phyloP scores from a whole-genome alignment of 2,113 vertebrate genomes.

The Phalacrocorax aristotelis region DNA sequence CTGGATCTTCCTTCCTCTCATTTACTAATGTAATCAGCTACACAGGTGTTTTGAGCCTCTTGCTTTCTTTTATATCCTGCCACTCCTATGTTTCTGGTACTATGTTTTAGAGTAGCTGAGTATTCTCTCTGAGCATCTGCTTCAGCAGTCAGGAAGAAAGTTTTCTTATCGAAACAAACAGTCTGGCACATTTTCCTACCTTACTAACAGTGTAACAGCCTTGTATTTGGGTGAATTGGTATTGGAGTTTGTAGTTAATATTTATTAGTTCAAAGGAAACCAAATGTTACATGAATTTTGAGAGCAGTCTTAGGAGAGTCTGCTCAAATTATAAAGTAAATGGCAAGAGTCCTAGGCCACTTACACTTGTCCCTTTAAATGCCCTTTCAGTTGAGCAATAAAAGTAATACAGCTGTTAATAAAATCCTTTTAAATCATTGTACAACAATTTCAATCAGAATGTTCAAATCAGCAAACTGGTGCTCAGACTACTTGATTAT shows the following conservation, averaged over 20 bases:
- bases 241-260: not conserved
- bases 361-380: not conserved
- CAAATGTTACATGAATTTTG: not conserved
- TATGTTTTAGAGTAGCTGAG: not conserved
- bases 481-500: not conserved
- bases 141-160: not conserved
- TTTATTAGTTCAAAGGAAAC: not conserved
- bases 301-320: not conserved
- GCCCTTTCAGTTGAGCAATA: not conserved
- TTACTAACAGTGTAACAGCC: not conserved
- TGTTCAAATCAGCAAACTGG: not conserved
- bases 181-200: not conserved
- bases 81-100: not conserved
- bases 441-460: not conserved
- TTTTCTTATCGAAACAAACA: not conserved
- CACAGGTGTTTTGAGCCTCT: not conserved
- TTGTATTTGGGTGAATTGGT: not conserved
- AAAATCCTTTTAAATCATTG: constrained; percentile 1
- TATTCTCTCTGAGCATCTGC: not conserved
- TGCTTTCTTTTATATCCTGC: not conserved
- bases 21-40: not conserved
- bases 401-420: not conserved
- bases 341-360: not conserved
- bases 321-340: not conserved
- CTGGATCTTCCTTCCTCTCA: not conserved